Evolutionary conservation across 92 coral and sea anemone species (phyloP).

Genomic region (Phenganax stokvisi): DNA sequence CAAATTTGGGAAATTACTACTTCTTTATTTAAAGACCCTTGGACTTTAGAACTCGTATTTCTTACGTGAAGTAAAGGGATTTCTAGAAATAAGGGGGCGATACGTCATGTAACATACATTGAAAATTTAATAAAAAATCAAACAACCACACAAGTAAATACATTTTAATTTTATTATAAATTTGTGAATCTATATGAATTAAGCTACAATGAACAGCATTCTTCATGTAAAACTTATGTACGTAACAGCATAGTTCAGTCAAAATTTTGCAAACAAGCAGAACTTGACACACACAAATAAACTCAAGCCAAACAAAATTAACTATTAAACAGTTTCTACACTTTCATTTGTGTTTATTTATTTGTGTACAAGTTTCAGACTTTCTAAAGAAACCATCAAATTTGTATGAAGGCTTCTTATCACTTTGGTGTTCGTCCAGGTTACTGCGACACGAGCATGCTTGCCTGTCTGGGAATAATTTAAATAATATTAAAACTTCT

Average conservation of each 20-base stretch:
- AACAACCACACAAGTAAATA: background rate
- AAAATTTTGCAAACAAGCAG: background rate
- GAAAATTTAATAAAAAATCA: background rate
- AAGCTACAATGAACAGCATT: slow-evolving; percentile 2
- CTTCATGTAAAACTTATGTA: background rate
- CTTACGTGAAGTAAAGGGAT: too few relatives aligned
- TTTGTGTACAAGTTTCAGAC: background rate
- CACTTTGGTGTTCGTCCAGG: background rate
- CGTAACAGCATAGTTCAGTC: background rate
- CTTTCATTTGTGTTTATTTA: background rate
- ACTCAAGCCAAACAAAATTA: background rate
- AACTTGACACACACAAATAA: background rate
- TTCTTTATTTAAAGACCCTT: too few relatives aligned
- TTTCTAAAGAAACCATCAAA: background rate
- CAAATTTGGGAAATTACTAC: too few relatives aligned
- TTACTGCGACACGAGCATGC: background rate
- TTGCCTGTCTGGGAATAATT: slow-evolving; percentile 15
- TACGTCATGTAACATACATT: too few relatives aligned
- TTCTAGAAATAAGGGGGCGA: too few relatives aligned
- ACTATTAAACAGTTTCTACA: background rate
- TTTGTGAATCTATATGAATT: background rate
- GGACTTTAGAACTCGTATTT: too few relatives aligned
- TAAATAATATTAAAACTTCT: slow-evolving; percentile 29
- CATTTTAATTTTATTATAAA: slow-evolving; percentile 2
- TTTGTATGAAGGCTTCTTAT: background rate